These are phyloP conservation scores for Aurelia coerulea DNA, from an alignment of 30 jellyfish, hydroid and myxozoan genomes.

Conservation along the genomic window DNA sequence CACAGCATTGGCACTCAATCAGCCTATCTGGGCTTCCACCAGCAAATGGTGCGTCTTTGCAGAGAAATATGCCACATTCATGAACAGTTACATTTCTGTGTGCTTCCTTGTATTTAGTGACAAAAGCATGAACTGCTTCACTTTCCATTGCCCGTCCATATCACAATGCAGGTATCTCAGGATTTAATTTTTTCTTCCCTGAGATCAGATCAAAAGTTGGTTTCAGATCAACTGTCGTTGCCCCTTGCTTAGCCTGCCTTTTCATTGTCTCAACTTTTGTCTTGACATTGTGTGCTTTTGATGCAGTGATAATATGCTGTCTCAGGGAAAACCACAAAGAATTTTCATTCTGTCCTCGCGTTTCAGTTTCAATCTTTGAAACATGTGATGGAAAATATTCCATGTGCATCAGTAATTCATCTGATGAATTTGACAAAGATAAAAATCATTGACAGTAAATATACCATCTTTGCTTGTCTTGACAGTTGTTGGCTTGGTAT, in stretches of 20 bases:
- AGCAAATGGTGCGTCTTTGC: conserved; percentile 22
- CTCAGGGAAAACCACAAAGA: background rate
- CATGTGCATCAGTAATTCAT: conserved; percentile 10
- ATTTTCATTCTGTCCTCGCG: conserved; percentile 22
- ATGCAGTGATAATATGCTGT: conserved; percentile 59
- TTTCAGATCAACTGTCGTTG: background rate
- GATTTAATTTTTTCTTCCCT: conserved; percentile 27
- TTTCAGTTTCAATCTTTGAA: conserved; percentile 2
- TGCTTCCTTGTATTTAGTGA: too few species aligned
- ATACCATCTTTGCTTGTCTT: conserved; percentile 2
- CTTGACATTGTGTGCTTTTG: conserved; percentile 52
- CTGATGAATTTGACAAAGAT: background rate
- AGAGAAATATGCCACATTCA: conserved; percentile 18
- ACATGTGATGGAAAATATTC: background rate
- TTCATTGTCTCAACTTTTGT: conserved; percentile 17
- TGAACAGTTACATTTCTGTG: too few species aligned
- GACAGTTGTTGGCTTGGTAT: background rate
- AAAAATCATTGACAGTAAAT: conserved; percentile 3
- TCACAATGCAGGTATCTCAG: conserved; percentile 59
- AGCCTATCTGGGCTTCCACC: conserved; percentile 75
- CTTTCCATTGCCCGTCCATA: conserved; percentile 72
- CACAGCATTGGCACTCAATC: conserved; percentile 9
- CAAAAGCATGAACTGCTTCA: too few species aligned
- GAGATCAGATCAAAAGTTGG: conserved; percentile 11
- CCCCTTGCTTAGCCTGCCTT: background rate